Conservation (phyloP, 2,888 invertebrate genomes). For the Synanthedon formicaeformis region DNA sequence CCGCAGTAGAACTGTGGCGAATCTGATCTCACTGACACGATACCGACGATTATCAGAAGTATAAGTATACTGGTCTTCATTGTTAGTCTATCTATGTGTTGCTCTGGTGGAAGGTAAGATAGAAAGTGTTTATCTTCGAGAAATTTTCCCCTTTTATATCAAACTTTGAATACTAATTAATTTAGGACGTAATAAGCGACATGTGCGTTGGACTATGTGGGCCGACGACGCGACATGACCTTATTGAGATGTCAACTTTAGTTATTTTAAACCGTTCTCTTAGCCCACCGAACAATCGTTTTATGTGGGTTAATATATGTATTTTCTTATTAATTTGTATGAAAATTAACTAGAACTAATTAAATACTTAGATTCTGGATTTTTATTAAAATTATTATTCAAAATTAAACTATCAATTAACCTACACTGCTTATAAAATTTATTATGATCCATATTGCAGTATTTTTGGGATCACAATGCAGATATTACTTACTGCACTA, state of each 20-base stretch:
- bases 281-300: no score
- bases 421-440: no score
- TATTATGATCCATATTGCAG: no score
- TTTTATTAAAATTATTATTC: no score
- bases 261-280: no score
- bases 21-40: slow-evolving; percentile 3
- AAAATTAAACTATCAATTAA: no score
- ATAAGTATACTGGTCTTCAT: slow-evolving; percentile 3
- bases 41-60: neutral
- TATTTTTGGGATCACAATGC: no score
- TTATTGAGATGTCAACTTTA: neutral
- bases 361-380: no score
- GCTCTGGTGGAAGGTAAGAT: slow-evolving; percentile 1
- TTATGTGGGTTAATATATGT: no score
- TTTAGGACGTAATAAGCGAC: neutral
- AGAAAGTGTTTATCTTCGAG: neutral
- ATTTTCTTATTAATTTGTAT: no score
- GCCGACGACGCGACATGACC: neutral
- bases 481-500: no score
- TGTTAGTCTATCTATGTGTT: neutral
- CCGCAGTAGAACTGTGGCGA: slow-evolving; percentile 12
- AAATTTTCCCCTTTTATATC: neutral
- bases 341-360: no score
- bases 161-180: neutral
- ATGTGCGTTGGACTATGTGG: neutral